Conservation (phyloP, 2,888 invertebrate species). For the Myopa tessellatipennis region DNA sequence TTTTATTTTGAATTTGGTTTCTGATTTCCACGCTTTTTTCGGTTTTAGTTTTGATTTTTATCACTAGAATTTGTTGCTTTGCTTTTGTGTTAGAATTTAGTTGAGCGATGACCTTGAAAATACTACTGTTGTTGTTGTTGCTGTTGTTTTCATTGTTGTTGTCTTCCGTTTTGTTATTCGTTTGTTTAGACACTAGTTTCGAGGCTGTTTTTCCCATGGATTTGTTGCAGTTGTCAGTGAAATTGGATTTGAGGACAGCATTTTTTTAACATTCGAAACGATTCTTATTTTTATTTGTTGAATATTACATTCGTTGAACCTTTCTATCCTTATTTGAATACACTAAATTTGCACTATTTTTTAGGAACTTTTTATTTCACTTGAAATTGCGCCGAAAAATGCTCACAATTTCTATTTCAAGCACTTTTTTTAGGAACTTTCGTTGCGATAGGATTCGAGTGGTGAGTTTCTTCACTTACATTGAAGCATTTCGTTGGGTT, state of each 20-base stretch:
- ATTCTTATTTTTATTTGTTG: background rate
- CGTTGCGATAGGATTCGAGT: background rate
- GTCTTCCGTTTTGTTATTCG: slow-evolving; percentile 26
- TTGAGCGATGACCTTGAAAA: slow-evolving; percentile 35
- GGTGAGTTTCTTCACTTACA: background rate
- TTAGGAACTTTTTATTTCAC: slow-evolving; percentile 40
- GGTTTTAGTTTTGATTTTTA: slow-evolving; percentile 7
- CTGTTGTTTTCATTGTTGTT: slow-evolving; percentile 29
- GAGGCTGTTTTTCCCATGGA: background rate
- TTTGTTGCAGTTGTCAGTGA: background rate
- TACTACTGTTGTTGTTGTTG: slow-evolving; percentile 19
- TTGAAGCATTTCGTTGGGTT: background rate
- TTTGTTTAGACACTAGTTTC: background rate
- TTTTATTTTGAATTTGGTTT: slow-evolving; percentile 7
- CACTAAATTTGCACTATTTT: slow-evolving; percentile 38
- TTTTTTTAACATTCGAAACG: background rate
- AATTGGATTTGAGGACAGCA: too few relatives aligned
- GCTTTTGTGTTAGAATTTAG: slow-evolving; percentile 35
- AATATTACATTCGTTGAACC: background rate
- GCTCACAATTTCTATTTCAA: slow-evolving; percentile 21
- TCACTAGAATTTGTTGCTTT: slow-evolving; percentile 23
- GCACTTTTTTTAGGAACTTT: slow-evolving; percentile 48
- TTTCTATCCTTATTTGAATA: slow-evolving; percentile 12
- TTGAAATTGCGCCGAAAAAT: background rate
- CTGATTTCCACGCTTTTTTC: background rate